Conservation (phyloP, 2,797 vertebrate genomes). For the Xenops minutus region DNA sequence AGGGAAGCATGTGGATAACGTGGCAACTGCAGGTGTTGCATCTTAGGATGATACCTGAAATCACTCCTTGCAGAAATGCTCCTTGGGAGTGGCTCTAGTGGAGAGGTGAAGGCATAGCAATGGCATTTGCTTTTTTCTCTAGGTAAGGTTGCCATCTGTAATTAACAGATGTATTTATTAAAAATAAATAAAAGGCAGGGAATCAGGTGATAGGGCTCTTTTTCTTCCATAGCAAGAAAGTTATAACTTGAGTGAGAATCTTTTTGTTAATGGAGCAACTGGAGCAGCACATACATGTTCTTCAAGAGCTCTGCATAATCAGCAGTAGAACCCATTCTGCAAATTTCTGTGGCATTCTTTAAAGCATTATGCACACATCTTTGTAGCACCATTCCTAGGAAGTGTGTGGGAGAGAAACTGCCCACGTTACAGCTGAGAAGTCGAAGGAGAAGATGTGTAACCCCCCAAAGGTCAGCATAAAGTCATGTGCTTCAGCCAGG, state of each 20-base stretch:
- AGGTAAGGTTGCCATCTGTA: background rate
- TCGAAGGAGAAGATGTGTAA: background rate
- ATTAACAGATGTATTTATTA: background rate
- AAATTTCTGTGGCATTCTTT: background rate
- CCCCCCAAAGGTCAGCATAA: background rate
- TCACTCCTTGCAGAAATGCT: background rate
- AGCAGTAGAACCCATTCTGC: background rate
- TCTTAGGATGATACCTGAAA: background rate
- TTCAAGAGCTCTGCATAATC: background rate
- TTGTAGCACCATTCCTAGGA: background rate
- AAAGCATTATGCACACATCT: background rate
- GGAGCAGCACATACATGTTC: accelerated
- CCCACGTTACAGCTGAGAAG: background rate
- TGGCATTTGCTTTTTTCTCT: background rate
- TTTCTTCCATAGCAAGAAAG: background rate
- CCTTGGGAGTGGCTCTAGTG: background rate
- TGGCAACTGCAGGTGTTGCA: background rate
- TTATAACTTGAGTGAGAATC: background rate
- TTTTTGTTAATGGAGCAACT: background rate
- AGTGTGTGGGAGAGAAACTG: slow-evolving; percentile 9
- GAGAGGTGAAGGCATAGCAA: background rate
- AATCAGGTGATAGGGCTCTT: too few relatives aligned
- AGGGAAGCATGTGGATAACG: background rate
- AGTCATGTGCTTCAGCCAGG: background rate
- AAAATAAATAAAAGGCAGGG: background rate